These are phyloP conservation scores for Takifugu rubripes DNA, from an alignment of 2,797 vertebrate species.

Conservation along the genomic window DNA sequence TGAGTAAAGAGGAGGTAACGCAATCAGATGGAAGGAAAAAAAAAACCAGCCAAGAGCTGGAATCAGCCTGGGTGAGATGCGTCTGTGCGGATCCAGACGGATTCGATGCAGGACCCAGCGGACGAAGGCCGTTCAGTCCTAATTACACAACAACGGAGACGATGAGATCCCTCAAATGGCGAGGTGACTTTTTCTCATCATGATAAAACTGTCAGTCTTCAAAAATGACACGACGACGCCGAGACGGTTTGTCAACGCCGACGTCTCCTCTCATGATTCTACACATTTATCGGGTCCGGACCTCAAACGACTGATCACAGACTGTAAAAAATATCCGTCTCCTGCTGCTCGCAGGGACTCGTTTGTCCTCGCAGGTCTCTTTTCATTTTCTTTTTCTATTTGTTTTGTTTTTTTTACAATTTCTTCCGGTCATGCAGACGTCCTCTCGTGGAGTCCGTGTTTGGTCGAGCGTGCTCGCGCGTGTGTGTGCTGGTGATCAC, in stretches of 20 bases:
- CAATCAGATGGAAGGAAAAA: too few species aligned
- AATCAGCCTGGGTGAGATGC: constrained; percentile 12
- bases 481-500: constrained; percentile 36
- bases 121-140: constrained; percentile 30
- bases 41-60: too few species aligned
- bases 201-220: constrained; percentile 19
- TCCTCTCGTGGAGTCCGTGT: constrained; percentile 40
- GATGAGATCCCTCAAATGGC: constrained; percentile 31
- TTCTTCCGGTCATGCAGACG: constrained; percentile 35
- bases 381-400: neutral
- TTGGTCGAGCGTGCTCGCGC: constrained; percentile 35
- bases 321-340: constrained; percentile 29
- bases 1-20: constrained; percentile 67
- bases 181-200: constrained; percentile 30
- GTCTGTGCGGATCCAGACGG: constrained; percentile 33
- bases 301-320: constrained; percentile 41
- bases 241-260: constrained; percentile 45
- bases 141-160: constrained; percentile 40
- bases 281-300: constrained; percentile 32
- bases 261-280: constrained; percentile 31
- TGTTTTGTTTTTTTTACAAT: neutral
- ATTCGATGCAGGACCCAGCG: constrained; percentile 34
- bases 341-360: constrained; percentile 11
- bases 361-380: constrained; percentile 11
- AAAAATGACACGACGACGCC: constrained; percentile 24